Evolutionary conservation across 2,888 invertebrate genomes (phyloP), one percentile per base, ranked within the genome.

Genomic region (Agrotis clavis): DNA sequence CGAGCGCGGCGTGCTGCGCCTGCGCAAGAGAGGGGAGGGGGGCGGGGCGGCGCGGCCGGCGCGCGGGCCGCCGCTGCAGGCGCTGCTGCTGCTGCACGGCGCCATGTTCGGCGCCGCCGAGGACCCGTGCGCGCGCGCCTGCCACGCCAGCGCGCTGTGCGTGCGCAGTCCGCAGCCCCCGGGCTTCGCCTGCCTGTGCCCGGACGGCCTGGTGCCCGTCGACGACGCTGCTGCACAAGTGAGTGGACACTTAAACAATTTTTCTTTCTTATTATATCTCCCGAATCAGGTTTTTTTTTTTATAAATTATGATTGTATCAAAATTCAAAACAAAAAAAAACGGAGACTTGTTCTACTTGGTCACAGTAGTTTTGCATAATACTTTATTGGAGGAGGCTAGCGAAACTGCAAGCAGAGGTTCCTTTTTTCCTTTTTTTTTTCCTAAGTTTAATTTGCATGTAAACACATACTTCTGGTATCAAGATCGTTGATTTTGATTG

Each of bases 131-230:
- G 92, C 92, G 69, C 86, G 83, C 47, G 86, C 89, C 61, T 98
- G 98, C 91, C 96, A 97, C 86, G 88, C 94, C 63, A 97, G 97
- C 77, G 97, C 98, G 53, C 96, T 98, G 83, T 97, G 97, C 90
- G 93, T 97, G 87, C 94, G 96, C 73, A 92, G 96, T 72, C 92
- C 94, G 71, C 92, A 92, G 72, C 93, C 95, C 85, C 87, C 90
- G 82, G 90, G 87, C 69, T 90, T 89, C 87, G 89, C 93, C 35
- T 97, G 97, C 85, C 94, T 97, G 73, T 97, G 97, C 74, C 96
- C 97, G 67, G 97, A 97, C 89, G 96, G 96, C 1, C 94, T 96
- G 45, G 86, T 90, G 70, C 90, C 96, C 25, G 67, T 79, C 53
- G 84, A 83, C 54, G 78, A 86, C 57, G 61, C 25, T 50, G 71